Evolutionary conservation across 2,888 invertebrate genomes (phyloP).

Genomic region (Glyphotaelius pellucidus): DNA sequence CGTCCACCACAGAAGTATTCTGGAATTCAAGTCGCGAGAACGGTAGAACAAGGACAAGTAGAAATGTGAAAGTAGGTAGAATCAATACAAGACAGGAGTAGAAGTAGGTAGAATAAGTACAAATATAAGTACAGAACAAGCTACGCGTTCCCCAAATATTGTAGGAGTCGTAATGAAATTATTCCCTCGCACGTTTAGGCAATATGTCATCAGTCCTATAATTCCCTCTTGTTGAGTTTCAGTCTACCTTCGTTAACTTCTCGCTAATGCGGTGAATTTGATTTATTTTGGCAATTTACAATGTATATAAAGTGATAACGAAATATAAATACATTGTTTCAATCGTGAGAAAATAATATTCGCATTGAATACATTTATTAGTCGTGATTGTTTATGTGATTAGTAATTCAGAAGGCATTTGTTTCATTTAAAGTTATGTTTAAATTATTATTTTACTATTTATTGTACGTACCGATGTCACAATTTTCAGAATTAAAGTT

Average conservation of each 20-base stretch:
- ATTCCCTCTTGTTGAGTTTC: conserved; percentile 45
- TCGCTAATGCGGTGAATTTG: conserved; percentile 55
- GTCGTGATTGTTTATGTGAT: background rate
- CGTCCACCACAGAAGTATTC: background rate
- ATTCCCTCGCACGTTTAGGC: conserved; percentile 57
- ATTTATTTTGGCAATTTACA: conserved; percentile 57
- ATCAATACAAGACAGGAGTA: background rate
- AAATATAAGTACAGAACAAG: background rate
- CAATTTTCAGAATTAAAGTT: too few relatives aligned
- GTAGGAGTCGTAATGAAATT: conserved; percentile 53
- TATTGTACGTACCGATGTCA: too few relatives aligned
- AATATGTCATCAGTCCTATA: conserved; percentile 58
- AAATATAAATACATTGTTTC: background rate
- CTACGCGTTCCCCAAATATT: background rate
- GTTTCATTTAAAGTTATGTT: background rate
- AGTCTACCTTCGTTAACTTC: conserved; percentile 59
- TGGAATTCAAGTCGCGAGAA: background rate
- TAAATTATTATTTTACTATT: background rate
- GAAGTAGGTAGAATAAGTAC: background rate
- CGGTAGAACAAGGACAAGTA: background rate
- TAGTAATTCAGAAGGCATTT: background rate
- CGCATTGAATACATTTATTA: background rate
- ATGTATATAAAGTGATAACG: conserved; percentile 19
- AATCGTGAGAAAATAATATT: background rate
- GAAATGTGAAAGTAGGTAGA: background rate